Evolutionary conservation across 2,113 vertebrate species (phyloP).

Genomic region (Stercorarius parasiticus): DNA sequence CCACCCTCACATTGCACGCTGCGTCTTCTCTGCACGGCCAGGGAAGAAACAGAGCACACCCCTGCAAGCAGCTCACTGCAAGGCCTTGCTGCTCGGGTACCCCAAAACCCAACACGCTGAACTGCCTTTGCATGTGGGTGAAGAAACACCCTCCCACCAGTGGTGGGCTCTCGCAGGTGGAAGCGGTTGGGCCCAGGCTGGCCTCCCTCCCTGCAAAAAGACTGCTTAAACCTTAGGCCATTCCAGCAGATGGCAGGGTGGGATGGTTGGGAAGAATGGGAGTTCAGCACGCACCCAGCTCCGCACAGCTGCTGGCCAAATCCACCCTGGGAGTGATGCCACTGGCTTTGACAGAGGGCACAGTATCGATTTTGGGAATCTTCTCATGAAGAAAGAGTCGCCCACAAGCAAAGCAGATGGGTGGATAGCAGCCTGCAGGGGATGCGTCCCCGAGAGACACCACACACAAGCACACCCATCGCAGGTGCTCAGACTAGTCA

Average conservation of each 20-base stretch:
- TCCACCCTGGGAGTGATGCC: background rate
- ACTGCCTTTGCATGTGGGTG: background rate
- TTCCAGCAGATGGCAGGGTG: background rate
- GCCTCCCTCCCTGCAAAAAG: background rate
- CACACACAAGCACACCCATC: background rate
- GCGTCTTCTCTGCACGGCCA: background rate
- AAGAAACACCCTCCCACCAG: background rate
- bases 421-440: conserved; percentile 16
- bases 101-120: background rate
- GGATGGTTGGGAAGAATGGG: background rate
- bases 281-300: rapidly evolving
- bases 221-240: rapidly evolving
- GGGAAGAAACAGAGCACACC: background rate
- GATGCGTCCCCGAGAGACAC: background rate
- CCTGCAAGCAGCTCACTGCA: background rate
- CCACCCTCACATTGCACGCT: background rate
- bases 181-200: background rate
- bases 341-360: background rate
- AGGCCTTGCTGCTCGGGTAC: background rate
- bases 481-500: background rate
- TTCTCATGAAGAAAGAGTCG: background rate
- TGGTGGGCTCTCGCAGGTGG: rapidly evolving
- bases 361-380: background rate
- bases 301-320: background rate
- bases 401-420: background rate